Base-by-base conservation (phyloP, 1,140 invertebrate genomes). In the Triops cancriformis region DNA sequence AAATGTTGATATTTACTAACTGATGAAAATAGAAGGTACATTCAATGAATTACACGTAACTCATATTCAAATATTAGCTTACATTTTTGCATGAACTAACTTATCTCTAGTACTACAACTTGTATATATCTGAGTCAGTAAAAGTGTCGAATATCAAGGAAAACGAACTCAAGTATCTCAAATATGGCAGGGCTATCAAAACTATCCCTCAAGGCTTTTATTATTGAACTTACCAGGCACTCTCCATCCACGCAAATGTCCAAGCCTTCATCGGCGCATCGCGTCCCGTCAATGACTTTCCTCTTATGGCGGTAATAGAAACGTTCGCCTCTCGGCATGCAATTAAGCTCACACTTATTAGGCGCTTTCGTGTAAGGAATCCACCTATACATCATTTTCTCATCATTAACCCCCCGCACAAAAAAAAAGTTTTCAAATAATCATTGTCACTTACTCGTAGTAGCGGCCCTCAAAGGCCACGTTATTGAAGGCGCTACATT, bases 341-440 rank as follows among this genome's bases (percentile, higher is more conserved):
- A 99, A 85, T 97, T 96, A 80, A 98, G 85, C 86, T 97, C 94
- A 83, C 97, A 99, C 73, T 93, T 94, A 85, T 96, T 95, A 31
- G 90, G 89, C 3, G 90, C 92, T 83, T 92, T 93, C 45, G 89
- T 91, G 84, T 95, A 95, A 0, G 94, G 93, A 76, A 94, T 88
- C 94, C 94, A 96, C 78, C 92, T 93, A 82, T 14, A 85, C n/a
- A 31, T 37, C 26, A 51, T 31, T 31, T 18, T 27, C 26, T 23
- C 26, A 12, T 37, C 73, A 28, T 7, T 73, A 37, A 28, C 72
- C 26, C 28, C 37, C 12, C 37, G 77, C 23, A 73, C 73, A 4
- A 64, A 4, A 78, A 79, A 37, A 37, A 37, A 37, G 31, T 37
- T 26, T 23, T 73, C 37, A 28, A 6, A 26, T 23, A 11, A 23